Evolutionary conservation across 2,113 vertebrate genomes (phyloP).

Genomic region (Falco punctatus): DNA sequence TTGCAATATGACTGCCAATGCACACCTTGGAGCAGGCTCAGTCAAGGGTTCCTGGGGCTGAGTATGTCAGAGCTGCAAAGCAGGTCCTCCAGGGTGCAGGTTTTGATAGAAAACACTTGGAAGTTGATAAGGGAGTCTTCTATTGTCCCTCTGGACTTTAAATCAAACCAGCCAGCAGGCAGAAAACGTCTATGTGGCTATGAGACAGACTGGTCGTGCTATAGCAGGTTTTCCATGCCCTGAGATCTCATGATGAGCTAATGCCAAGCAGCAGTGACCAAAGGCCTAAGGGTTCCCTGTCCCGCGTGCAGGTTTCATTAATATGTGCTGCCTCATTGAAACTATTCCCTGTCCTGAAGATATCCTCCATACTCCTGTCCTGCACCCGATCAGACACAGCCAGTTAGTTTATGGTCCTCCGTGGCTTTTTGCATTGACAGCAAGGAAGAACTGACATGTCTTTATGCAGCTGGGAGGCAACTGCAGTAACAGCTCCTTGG

Average conservation of each 20-base stretch:
- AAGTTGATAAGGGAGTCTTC: not conserved
- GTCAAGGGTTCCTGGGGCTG: not conserved
- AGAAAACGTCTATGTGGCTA: accelerated
- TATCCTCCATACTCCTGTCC: not conserved
- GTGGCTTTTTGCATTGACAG: not conserved
- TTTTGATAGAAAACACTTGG: not conserved
- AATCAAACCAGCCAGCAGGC: not conserved
- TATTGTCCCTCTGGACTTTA: not conserved
- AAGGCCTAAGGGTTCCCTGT: no score
- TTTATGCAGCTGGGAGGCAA: not conserved
- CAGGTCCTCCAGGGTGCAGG: accelerated
- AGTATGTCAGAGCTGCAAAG: not conserved
- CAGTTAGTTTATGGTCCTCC: not conserved
- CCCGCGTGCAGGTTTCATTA: not conserved
- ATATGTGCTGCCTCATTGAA: not conserved
- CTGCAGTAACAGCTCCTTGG: not conserved
- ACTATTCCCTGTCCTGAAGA: not conserved
- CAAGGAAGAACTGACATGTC: not conserved
- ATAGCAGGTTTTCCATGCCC: not conserved
- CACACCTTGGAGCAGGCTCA: not conserved
- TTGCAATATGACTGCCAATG: not conserved
- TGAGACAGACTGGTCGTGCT: not conserved
- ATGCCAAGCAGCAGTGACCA: not conserved
- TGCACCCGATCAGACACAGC: not conserved
- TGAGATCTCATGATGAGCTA: not conserved